phyloP scores from a whole-genome alignment of 2,113 vertebrate genomes.

The Sylvilagus bachmani region DNA sequence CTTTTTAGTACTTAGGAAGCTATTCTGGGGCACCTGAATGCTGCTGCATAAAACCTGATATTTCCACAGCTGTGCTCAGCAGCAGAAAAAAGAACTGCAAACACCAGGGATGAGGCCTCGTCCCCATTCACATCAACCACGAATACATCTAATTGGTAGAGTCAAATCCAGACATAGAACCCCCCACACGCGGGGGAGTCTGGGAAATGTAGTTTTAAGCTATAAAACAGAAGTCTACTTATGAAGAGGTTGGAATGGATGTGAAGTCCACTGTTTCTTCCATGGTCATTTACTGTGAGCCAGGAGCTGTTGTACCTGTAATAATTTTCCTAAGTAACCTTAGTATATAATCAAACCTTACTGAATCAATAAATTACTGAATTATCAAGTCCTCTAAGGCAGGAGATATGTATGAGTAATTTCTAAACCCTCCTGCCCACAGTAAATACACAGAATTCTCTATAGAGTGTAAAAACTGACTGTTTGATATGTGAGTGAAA shows the following conservation, averaged over 20 bases:
- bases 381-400: not conserved
- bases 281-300: not conserved
- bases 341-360: not conserved
- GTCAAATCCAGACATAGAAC: not conserved
- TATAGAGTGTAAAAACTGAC: not conserved
- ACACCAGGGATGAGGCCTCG: not conserved
- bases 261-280: not conserved
- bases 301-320: not conserved
- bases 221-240: not conserved
- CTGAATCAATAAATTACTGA: not conserved
- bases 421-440: not conserved
- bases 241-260: not conserved
- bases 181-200: not conserved
- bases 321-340: not conserved
- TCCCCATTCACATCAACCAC: not conserved
- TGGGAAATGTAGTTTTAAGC: not conserved
- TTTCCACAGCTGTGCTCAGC: not conserved
- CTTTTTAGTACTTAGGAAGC: not conserved
- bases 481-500: conserved; percentile 35
- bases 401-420: conserved; percentile 47
- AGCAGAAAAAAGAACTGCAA: not conserved
- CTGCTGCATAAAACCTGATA: conserved; percentile 16
- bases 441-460: conserved; percentile 25
- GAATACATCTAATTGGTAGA: not conserved
- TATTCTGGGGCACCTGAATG: not conserved